Percentiles rank a stretch among this genome's conserved stretches.
These are phyloP conservation scores for Dyspetes luteomarginatus DNA, from an alignment of 2,888 invertebrate genomes.

Conservation along the genomic window DNA sequence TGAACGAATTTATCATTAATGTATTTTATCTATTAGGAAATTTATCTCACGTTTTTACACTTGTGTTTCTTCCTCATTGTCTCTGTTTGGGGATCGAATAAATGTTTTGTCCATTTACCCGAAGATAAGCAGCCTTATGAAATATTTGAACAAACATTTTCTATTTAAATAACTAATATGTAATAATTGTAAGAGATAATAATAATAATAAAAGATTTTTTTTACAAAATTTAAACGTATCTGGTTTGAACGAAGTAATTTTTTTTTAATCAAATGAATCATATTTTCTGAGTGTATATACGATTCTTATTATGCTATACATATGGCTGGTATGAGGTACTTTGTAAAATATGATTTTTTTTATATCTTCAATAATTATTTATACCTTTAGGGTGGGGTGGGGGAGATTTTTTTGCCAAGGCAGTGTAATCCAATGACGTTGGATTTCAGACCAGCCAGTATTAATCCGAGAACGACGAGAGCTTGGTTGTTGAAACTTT, in stretches of 20 bases:
- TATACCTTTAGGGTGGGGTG: background rate
- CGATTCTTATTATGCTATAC: no score
- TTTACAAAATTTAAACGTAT: no score
- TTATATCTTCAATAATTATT: background rate
- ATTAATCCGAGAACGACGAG: constrained; percentile 44
- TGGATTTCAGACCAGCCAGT: constrained; percentile 24
- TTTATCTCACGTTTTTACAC: background rate
- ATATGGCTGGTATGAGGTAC: background rate
- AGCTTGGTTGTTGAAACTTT: constrained; percentile 56
- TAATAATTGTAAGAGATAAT: no score
- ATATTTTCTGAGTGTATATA: no score
- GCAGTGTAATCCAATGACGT: constrained; percentile 48
- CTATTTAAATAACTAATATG: no score
- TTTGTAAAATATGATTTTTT: background rate
- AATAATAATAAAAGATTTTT: no score
- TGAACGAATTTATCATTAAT: constrained; percentile 54
- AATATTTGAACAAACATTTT: no score
- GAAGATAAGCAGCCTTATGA: no score
- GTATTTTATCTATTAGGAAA: constrained; percentile 15
- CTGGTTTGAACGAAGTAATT: no score
- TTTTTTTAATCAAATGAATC: no score
- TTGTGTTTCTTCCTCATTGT: background rate
- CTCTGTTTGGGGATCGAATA: background rate
- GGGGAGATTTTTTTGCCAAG: background rate
- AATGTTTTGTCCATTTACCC: no score